Base-by-base conservation (phyloP, 2,888 invertebrate species). In the Asteroscopus sphinx region DNA sequence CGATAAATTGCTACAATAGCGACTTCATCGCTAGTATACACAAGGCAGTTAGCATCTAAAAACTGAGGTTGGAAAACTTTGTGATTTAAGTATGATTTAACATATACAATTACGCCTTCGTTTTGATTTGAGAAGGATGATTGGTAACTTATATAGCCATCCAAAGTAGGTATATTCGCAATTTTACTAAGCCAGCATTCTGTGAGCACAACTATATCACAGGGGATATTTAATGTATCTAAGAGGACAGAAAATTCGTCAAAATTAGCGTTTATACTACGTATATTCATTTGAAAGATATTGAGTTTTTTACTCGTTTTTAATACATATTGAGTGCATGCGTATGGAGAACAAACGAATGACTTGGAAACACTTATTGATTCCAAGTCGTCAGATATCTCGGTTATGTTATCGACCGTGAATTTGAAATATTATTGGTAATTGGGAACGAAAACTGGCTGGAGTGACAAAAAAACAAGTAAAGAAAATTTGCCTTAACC, bases 111-210 rank as follows among this genome's bases (percentile, higher is more conserved):
- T 9, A 28, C 41, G 1, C 41, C 41, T 2, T 26, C 26, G n/a
- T 41, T 41, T 15, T 28, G 26, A 28, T 41, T 41, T 0, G 1
- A 28, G 36, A 37, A 37, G 16, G 36, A 16, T 4, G 36, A 37
- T 16, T 17, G 36, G 16, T 37, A 37, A 16, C 9, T 17, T 11
- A 11, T 12, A 37, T 8, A 37, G 4, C 36, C 36, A 12, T 37
- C 16, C 8, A 37, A 17, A 5, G 16, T 16, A 5, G 41, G 28
- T 8, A 15, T 3, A 7, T 13, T 28, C 0, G 15, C 26, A 2
- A 41, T 8, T 11, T 41, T 41, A 41, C 41, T 41, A 0, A 41
- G 28, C 41, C 41, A 41, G 11, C 41, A 41, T 15, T 41, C 41
- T 9, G 28, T 28, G 15, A 41, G 6, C 13, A 41, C 26, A 15